phyloP scores from a whole-genome alignment of 2,797 vertebrate genomes.

The Botia almorhae region DNA sequence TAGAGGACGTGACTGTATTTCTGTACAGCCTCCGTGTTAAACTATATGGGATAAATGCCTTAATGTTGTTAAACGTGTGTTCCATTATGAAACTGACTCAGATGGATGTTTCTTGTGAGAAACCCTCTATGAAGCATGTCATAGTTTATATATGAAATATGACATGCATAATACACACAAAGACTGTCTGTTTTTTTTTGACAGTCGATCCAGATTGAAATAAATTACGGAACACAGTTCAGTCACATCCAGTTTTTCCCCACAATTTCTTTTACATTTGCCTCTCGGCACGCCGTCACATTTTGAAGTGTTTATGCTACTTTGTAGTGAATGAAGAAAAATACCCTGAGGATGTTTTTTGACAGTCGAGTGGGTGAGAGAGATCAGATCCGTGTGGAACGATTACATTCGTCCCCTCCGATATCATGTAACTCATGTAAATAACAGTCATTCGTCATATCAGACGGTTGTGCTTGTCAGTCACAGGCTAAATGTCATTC shows the following conservation, averaged over 20 bases:
- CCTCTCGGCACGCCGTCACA: slow-evolving; percentile 20
- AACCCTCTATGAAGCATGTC: too few relatives aligned
- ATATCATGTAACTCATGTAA: slow-evolving; percentile 20
- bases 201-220: slow-evolving; percentile 14
- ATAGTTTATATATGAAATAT: neutral
- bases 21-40: neutral
- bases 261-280: slow-evolving; percentile 16
- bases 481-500: slow-evolving; percentile 10
- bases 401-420: slow-evolving; percentile 26
- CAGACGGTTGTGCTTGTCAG: neutral
- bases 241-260: neutral
- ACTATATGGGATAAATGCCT: slow-evolving; percentile 11
- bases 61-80: neutral
- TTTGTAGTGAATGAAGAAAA: slow-evolving; percentile 35
- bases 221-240: neutral
- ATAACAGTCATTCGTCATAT: neutral
- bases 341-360: slow-evolving; percentile 44
- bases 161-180: neutral
- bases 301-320: slow-evolving; percentile 12
- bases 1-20: neutral
- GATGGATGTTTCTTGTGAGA: slow-evolving; percentile 1
- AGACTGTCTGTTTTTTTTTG: neutral
- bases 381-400: slow-evolving; percentile 15
- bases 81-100: neutral
- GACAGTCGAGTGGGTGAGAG: neutral